Base-by-base conservation (phyloP, 2,888 invertebrate species). In the Anagyrus pseudococci region DNA sequence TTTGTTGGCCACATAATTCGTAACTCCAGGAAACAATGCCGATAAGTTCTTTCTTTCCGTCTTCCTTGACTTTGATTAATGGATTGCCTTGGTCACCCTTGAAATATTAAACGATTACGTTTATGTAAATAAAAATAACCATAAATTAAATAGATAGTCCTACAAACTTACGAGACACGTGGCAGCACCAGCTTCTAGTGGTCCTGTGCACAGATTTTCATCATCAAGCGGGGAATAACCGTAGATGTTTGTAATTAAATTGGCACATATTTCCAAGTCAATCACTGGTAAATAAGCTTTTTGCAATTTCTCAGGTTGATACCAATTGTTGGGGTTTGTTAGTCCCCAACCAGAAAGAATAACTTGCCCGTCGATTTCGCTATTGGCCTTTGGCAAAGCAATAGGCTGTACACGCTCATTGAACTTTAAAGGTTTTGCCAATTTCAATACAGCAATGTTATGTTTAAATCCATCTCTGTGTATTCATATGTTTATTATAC, bases 21-120 rank as follows among this genome's bases (percentile, higher is more conserved):
- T 76, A 76, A 17, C 73, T 68, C 78, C 83, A 58, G 82, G 85
- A 71, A 87, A 89, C 77, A 77, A 82, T 58, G 83, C 87, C 67
- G 79, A 85, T 2, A 88, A 91, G 4, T 19, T 43, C 76, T n/a
- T n/a, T n/a, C 89, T 91, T 82, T 84, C 88, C 70, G 83, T 88
- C 68, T 85, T 87, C 52, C 85, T 85, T 22, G 10, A 84, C 84
- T 43, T 84, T 84, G 84, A 85, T 84, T 19, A 85, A 63, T 0
- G 85, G 85, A 1, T 85, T 85, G 2, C 85, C 85, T 0, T 84
- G 84, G 66, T 85, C 85, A 44, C 85, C 85, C 85, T 85, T 74
- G 2, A 48, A 50, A 8, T 10, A 10, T 7, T 29, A 29, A 7
- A 10, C 6, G 4, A 29, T 7, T 7, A 29, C 4, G 10, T 7